phyloP scores from a whole-genome alignment of 1,140 invertebrate genomes.

The Orchestia grillus region DNA sequence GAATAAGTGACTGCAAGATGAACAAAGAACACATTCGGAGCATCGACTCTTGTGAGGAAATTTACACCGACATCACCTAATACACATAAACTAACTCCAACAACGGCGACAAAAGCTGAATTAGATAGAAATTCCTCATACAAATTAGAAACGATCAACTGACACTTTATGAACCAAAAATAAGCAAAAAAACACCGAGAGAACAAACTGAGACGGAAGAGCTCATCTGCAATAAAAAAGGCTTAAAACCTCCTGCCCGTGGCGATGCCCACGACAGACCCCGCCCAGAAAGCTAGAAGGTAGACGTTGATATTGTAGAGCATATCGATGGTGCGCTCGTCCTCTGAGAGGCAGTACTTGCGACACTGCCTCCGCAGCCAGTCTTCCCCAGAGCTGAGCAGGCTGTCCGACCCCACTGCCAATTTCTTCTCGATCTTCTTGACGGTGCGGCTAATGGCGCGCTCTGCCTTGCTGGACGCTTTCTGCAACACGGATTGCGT shows the following conservation, averaged over 20 bases:
- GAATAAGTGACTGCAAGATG: not conserved
- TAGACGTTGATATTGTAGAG: constrained; percentile 34
- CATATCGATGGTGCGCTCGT: constrained; percentile 41
- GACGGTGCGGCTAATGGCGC: not conserved
- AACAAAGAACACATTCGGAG: not conserved
- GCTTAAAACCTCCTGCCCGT: not conserved
- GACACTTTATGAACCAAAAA: not conserved
- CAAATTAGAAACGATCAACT: not conserved
- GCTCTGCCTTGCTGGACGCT: not conserved
- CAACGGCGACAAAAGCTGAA: not conserved
- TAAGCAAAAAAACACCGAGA: not conserved
- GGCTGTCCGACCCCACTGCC: not conserved
- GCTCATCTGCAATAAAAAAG: not conserved
- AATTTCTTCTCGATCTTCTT: constrained; percentile 31
- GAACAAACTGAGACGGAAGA: not conserved
- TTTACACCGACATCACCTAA: not conserved
- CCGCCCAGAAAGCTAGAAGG: constrained; percentile 24
- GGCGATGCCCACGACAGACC: not conserved
- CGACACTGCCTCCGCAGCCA: constrained; percentile 29
- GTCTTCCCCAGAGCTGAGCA: not conserved
- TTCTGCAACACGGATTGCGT: too few relatives aligned
- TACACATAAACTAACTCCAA: not conserved
- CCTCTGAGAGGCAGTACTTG: constrained; percentile 42
- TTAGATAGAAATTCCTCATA: not conserved
- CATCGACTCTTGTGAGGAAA: not conserved